Conservation (phyloP, 2,888 invertebrate species). For the Vanessa cardui region DNA sequence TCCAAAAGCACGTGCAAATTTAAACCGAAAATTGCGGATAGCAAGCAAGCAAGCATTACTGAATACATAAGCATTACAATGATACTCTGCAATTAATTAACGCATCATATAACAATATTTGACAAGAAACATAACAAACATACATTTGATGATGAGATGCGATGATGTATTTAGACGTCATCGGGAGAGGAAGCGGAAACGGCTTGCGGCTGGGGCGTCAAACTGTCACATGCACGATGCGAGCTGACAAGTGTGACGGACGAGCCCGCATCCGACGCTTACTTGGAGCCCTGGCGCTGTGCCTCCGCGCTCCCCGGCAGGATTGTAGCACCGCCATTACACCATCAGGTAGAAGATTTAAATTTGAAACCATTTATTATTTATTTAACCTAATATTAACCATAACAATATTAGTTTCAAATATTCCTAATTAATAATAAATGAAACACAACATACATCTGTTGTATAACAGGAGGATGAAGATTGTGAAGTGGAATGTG, state of each 20-base stretch:
- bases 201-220: conserved; percentile 72
- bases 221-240: conserved; percentile 68
- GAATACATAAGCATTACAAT: too few relatives aligned
- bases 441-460: neutral
- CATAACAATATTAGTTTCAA: too few relatives aligned
- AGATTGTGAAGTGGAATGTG: conserved; percentile 66
- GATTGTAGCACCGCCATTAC: conserved; percentile 65
- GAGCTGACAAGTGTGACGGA: conserved; percentile 59
- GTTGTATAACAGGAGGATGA: conserved; percentile 64
- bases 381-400: too few relatives aligned
- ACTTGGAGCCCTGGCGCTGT: conserved; percentile 73
- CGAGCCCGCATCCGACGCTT: conserved; percentile 54
- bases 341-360: conserved; percentile 58
- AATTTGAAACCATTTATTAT: too few relatives aligned
- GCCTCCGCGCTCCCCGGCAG: conserved; percentile 69
- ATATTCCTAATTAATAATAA: too few relatives aligned
- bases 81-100: too few relatives aligned
- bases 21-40: too few relatives aligned
- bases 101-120: too few relatives aligned
- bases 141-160: too few relatives aligned
- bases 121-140: too few relatives aligned
- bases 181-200: conserved; percentile 59
- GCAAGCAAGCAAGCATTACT: too few relatives aligned
- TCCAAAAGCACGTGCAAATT: too few relatives aligned
- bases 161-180: conserved; percentile 52